phyloP scores from a whole-genome alignment of 2,113 vertebrate genomes.

The Lamprotornis superbus region DNA sequence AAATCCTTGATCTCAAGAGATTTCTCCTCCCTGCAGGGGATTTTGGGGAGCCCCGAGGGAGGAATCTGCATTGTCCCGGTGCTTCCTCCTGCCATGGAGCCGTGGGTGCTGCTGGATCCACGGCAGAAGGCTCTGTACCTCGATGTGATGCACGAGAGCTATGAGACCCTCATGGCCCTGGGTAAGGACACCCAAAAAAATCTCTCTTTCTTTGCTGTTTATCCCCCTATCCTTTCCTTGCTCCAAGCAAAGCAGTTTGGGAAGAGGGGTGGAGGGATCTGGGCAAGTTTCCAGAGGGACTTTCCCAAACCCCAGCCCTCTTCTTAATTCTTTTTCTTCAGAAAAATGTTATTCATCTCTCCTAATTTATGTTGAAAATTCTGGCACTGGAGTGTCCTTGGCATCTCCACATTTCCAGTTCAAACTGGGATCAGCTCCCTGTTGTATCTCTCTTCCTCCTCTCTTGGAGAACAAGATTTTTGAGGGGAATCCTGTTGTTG shows the following conservation, averaged over 20 bases:
- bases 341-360: not conserved
- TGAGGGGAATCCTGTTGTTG: not conserved
- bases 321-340: not conserved
- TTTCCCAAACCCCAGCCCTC: not conserved
- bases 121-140: conserved; percentile 9
- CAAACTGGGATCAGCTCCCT: not conserved
- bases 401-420: not conserved
- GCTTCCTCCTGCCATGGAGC: not conserved
- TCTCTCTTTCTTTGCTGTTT: not conserved
- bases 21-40: not conserved
- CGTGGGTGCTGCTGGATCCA: not conserved
- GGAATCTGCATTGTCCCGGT: rapidly evolving
- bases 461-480: not conserved
- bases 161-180: conserved; percentile 8
- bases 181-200: not conserved
- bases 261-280: not conserved
- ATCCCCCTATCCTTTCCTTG: too few species aligned
- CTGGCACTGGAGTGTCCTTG: rapidly evolving
- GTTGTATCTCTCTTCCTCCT: not conserved
- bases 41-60: not conserved
- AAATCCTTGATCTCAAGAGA: not conserved
- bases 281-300: not conserved
- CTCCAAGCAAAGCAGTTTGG: too few species aligned
- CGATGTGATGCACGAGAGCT: conserved; percentile 27
- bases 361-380: not conserved